Evolutionary conservation across 2,888 invertebrate species (phyloP).

Genomic region (Barypeithes pellucidus): DNA sequence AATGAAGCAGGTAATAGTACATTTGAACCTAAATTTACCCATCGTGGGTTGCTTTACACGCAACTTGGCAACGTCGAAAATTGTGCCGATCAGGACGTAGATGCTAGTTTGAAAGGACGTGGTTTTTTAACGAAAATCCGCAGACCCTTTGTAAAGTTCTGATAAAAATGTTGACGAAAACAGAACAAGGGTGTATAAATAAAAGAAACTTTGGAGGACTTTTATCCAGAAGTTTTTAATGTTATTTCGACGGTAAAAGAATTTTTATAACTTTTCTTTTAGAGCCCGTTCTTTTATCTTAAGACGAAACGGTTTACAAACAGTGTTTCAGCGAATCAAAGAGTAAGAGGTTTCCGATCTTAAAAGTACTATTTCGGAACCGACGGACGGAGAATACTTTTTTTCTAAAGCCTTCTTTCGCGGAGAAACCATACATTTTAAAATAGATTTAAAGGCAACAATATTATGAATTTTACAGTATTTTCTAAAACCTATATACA

Average conservation of each 20-base stretch:
- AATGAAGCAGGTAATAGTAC: no score
- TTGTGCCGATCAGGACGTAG: no score
- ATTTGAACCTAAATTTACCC: no score
- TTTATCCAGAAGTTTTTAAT: slow-evolving; percentile 41
- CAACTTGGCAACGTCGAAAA: no score
- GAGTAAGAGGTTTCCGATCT: slow-evolving; percentile 12
- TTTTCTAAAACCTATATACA: no score
- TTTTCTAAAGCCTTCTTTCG: not conserved
- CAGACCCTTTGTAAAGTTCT: slow-evolving; percentile 33
- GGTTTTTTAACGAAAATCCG: slow-evolving; percentile 31
- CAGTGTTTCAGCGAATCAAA: slow-evolving; percentile 30
- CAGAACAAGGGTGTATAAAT: slow-evolving; percentile 44
- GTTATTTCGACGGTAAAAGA: slow-evolving; percentile 38
- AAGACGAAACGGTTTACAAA: slow-evolving; percentile 28
- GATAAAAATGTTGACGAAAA: slow-evolving; percentile 44
- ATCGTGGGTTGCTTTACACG: no score
- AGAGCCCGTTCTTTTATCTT: slow-evolving; percentile 33
- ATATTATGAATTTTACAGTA: not conserved
- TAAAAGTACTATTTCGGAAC: not conserved
- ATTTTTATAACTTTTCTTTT: slow-evolving; percentile 43
- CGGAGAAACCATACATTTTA: not conserved
- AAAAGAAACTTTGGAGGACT: slow-evolving; percentile 42
- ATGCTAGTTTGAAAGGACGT: slow-evolving; percentile 1
- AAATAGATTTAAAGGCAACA: not conserved
- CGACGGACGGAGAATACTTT: not conserved